Percentiles rank a stretch among this genome's conserved stretches.
Evolutionary conservation across 2,797 vertebrate genomes (phyloP).

Genomic region (Iguana delicatissima): DNA sequence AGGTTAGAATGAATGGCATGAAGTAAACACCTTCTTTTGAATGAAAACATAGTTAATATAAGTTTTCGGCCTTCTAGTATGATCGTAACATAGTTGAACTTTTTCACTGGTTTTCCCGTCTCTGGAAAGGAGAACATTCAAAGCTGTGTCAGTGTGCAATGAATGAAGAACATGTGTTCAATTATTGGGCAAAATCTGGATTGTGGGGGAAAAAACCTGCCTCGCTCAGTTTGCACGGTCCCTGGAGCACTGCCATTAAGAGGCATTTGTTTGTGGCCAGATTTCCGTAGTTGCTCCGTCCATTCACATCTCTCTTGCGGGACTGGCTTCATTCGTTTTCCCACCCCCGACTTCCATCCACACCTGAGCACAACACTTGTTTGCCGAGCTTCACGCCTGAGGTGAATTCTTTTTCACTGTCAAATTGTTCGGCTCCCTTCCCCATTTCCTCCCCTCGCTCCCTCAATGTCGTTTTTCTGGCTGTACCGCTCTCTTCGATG

Average conservation of each 20-base stretch:
- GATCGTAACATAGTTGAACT: too few relatives aligned
- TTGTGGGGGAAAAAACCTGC: not conserved
- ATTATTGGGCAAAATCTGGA: not conserved
- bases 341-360: slow-evolving; percentile 55
- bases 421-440: slow-evolving; percentile 44
- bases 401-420: slow-evolving; percentile 68
- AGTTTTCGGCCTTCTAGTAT: too few relatives aligned
- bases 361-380: slow-evolving; percentile 63
- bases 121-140: not conserved
- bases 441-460: not conserved
- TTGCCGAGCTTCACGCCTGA: slow-evolving; percentile 71
- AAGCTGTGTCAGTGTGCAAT: not conserved
- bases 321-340: slow-evolving; percentile 48
- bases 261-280: not conserved
- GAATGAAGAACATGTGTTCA: not conserved
- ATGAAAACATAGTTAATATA: too few relatives aligned
- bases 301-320: not conserved
- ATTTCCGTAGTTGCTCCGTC: too few relatives aligned
- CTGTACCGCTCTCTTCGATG: not conserved
- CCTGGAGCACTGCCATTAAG: too few relatives aligned
- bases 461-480: not conserved
- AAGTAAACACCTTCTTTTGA: too few relatives aligned
- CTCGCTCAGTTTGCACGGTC: not conserved
- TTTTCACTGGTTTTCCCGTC: too few relatives aligned
- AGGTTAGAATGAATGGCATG: too few relatives aligned